Evolutionary conservation across 2,797 vertebrate species (phyloP).

Genomic region (Ibycter americanus): DNA sequence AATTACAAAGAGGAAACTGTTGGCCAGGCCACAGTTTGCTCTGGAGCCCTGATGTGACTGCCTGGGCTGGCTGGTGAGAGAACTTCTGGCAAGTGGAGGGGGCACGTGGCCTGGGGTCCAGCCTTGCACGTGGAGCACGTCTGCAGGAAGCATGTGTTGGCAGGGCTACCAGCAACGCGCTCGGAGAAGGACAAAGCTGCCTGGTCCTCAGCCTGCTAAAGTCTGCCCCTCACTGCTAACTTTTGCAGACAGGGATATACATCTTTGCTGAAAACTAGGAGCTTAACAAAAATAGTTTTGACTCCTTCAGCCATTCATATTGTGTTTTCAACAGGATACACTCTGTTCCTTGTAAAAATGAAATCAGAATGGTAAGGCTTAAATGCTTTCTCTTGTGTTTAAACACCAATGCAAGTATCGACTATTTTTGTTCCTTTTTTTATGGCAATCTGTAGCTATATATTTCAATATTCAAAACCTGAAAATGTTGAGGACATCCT

Average conservation of each 20-base stretch:
- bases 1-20: rapidly evolving
- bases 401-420: not conserved
- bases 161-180: not conserved
- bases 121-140: rapidly evolving
- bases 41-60: not conserved
- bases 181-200: not conserved
- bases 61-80: not conserved
- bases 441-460: not conserved
- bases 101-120: rapidly evolving
- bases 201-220: not conserved
- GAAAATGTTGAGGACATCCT: not conserved
- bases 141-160: not conserved
- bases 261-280: not conserved
- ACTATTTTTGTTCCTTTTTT: not conserved
- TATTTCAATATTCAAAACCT: not conserved
- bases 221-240: not conserved
- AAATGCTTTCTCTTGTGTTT: not conserved
- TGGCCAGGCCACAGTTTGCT: not conserved
- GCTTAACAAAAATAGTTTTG: not conserved
- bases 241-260: not conserved
- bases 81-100: not conserved
- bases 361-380: not conserved
- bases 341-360: not conserved
- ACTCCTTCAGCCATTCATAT: not conserved
- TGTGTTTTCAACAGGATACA: not conserved